phyloP scores from a whole-genome alignment of 2,113 vertebrate species.

The Eulacestoma nigropectus region DNA sequence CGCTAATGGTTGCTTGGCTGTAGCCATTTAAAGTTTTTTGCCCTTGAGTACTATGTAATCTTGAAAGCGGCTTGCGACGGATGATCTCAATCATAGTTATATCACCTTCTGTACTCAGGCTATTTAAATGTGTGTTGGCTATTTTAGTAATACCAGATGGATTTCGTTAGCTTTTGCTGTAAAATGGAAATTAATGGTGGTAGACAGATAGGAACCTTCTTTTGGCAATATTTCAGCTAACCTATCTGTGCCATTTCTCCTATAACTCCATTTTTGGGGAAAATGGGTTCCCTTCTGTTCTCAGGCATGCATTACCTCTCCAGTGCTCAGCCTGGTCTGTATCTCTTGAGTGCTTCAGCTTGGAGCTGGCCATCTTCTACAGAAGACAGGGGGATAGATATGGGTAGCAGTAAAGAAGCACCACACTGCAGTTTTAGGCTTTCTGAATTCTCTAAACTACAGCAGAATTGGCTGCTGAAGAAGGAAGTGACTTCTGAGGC shows the following conservation, averaged over 20 bases:
- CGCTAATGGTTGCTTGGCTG: conserved; percentile 10
- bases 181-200: conserved; percentile 3
- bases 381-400: not conserved
- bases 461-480: not conserved
- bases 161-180: not conserved
- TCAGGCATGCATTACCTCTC: not conserved
- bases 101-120: conserved; percentile 40
- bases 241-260: conserved; percentile 28
- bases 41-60: conserved; percentile 1
- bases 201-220: conserved; percentile 24
- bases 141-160: conserved; percentile 61
- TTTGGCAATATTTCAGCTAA: conserved; percentile 47
- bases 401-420: not conserved
- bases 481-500: not conserved
- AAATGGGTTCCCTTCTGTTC: conserved; percentile 15
- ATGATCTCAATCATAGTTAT: conserved; percentile 49
- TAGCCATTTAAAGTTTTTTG: conserved; percentile 48
- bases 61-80: conserved; percentile 31
- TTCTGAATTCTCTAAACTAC: not conserved
- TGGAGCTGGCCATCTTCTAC: fast-evolving
- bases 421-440: not conserved
- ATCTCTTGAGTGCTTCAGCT: not conserved
- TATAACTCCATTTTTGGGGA: conserved; percentile 39
- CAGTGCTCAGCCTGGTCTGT: not conserved
- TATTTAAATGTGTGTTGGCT: conserved; percentile 24